Evolutionary conservation across 2,113 vertebrate genomes (phyloP), one percentile per base, ranked within the genome.

Genomic region (Erpornis zantholeuca): DNA sequence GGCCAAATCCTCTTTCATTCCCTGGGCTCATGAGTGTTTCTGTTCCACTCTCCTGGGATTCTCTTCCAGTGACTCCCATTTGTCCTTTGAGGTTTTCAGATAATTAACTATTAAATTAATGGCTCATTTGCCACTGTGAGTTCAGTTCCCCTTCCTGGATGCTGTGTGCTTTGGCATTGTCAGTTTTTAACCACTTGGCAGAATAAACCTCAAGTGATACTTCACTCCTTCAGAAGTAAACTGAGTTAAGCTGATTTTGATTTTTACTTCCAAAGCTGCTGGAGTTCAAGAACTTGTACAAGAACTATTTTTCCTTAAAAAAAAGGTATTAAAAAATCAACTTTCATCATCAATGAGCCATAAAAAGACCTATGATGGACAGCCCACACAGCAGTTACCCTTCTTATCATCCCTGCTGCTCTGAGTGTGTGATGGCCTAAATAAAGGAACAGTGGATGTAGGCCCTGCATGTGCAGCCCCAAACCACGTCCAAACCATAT

Each of bases 61-160:
- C 69, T 90, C 64, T 65, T 88, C 80, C 68, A 49, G 61, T 88
- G 92, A 77, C 75, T 96, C 86, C 56, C 28, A 75, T 64, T 89
- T 92, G 91, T 90, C 86, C 89, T 91, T 80, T 86, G 80, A 88
- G 95, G 95, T 90, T 93, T 88, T 79, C 49, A 86, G 75, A 80
- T 93, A 92, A 94, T 93, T 93, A 87, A 77, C 81, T 79, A 19
- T 60, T 63, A 60, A 68, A 92, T 91, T 89, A 97, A 94, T 78
- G 79, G 72, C 72, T 92, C 72, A 54, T 96, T 96, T 82, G 78
- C 36, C 61, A 68, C 71, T 38, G 0, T 47, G 94, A 87, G 56
- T 63, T 89, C 92, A 85, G 94, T 92, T 92, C 69, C 90, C 79
- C 86, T 92, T 95, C 90, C 88, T 94, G 92, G 29, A 36, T 83